phyloP scores from a whole-genome alignment of 1,140 invertebrate genomes.

The Procambarus clarkii region DNA sequence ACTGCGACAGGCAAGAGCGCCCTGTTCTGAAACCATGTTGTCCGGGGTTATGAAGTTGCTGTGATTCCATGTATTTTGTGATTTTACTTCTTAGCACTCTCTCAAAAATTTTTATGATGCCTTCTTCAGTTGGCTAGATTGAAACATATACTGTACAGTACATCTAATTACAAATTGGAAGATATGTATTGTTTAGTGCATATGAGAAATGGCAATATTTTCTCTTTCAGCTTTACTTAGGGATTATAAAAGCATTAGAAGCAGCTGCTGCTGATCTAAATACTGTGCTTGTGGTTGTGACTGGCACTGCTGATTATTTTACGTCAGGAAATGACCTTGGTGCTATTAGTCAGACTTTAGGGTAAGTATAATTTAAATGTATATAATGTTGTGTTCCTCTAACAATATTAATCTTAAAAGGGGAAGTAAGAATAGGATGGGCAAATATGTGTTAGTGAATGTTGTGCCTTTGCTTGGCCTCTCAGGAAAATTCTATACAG shows the following conservation, averaged over 20 bases:
- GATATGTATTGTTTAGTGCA: neutral
- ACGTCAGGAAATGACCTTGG: constrained; percentile 71
- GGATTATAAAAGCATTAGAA: constrained; percentile 13
- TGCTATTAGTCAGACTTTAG: neutral
- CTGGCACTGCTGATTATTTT: constrained; percentile 72
- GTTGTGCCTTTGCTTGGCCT: no score
- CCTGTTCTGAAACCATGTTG: no score
- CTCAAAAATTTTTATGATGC: no score
- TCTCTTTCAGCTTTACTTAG: constrained; percentile 40
- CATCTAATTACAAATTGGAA: no score
- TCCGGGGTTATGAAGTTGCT: no score
- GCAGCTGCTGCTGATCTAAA: constrained; percentile 54
- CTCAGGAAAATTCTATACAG: no score
- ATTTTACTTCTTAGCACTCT: no score
- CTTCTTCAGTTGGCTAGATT: no score
- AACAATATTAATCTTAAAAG: neutral
- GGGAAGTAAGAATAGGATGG: neutral
- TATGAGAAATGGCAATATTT: neutral
- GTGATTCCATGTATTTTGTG: no score
- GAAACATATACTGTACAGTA: no score
- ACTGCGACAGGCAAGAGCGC: no score
- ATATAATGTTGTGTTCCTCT: neutral
- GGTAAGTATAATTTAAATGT: constrained; percentile 7
- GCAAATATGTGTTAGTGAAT: neutral
- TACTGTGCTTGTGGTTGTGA: constrained; percentile 62